Percentiles rank a stretch among this genome's conserved stretches.
Evolutionary conservation across 1,140 invertebrate species (phyloP).

Genomic region (Nymphalis io): DNA sequence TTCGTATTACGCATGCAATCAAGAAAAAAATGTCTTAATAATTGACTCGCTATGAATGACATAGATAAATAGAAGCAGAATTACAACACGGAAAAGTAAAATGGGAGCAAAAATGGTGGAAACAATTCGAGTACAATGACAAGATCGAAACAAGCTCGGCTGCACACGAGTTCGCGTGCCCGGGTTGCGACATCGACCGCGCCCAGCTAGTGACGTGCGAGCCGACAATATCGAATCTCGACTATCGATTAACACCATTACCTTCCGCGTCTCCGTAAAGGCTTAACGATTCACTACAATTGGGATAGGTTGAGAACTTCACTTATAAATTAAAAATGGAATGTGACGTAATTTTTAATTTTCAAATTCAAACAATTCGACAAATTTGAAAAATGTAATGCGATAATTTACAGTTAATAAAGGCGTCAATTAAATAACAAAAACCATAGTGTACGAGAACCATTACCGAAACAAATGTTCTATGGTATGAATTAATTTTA

Average conservation of each 20-base stretch:
- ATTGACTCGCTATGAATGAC: neutral
- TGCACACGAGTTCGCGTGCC: conserved; percentile 67
- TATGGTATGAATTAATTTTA: no score
- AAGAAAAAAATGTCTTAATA: neutral
- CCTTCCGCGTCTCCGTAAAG: conserved; percentile 41
- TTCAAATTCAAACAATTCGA: neutral
- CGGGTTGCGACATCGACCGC: conserved; percentile 69
- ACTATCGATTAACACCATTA: conserved; percentile 34
- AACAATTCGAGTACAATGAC: conserved; percentile 54
- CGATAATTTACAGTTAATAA: no score
- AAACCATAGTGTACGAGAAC: no score
- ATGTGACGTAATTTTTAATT: conserved; percentile 3
- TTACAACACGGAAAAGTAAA: conserved; percentile 46
- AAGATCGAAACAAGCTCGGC: conserved; percentile 52
- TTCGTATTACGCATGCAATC: no score
- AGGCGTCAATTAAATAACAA: no score
- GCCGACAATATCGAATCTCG: conserved; percentile 39
- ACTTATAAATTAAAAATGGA: neutral
- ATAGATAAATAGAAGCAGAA: conserved; percentile 28
- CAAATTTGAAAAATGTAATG: neutral
- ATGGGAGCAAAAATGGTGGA: conserved; percentile 50
- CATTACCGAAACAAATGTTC: no score
- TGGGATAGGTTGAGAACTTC: conserved; percentile 17
- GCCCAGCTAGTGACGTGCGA: conserved; percentile 66
- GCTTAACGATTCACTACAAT: conserved; percentile 9